phyloP scores from a whole-genome alignment of 2,113 vertebrate genomes.

The Equus quagga region DNA sequence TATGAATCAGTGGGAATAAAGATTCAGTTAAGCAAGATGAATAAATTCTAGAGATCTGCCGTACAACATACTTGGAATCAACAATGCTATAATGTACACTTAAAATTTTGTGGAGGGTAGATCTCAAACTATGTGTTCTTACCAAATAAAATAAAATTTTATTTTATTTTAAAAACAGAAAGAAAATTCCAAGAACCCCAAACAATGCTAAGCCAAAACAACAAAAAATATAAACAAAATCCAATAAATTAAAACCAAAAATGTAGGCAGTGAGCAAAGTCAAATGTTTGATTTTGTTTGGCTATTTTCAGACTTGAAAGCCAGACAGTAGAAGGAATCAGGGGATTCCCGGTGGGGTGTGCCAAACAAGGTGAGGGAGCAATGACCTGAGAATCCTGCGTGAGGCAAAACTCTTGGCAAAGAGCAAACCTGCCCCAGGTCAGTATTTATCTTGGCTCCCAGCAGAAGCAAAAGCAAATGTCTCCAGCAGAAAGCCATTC shows the following conservation, averaged over 20 bases:
- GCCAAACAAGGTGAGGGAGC: neutral
- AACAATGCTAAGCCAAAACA: neutral
- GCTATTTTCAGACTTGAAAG: neutral
- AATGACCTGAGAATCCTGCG: neutral
- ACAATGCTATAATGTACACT: accelerated
- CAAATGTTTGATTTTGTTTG: neutral
- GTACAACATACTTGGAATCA: accelerated
- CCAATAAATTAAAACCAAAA: neutral
- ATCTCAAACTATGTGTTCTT: neutral
- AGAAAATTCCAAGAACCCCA: neutral
- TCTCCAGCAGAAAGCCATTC: neutral
- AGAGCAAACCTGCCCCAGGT: neutral
- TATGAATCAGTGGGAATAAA: too few relatives aligned
- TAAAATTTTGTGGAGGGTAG: too few relatives aligned
- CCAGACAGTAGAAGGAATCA: too few relatives aligned
- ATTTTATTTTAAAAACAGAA: neutral
- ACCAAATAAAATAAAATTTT: neutral
- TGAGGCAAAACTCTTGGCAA: too few relatives aligned
- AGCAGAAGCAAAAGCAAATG: neutral
- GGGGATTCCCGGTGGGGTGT: neutral
- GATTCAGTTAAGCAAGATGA: too few relatives aligned
- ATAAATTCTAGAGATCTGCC: neutral
- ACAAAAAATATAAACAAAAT: too few relatives aligned
- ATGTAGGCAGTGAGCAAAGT: neutral
- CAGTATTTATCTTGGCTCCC: neutral